A percentile compares a stretch with the other conserved stretches of the same genome.
These are phyloP conservation scores for Synanthedon formicaeformis DNA, from an alignment of 2,888 invertebrate genomes.

Conservation along the genomic window DNA sequence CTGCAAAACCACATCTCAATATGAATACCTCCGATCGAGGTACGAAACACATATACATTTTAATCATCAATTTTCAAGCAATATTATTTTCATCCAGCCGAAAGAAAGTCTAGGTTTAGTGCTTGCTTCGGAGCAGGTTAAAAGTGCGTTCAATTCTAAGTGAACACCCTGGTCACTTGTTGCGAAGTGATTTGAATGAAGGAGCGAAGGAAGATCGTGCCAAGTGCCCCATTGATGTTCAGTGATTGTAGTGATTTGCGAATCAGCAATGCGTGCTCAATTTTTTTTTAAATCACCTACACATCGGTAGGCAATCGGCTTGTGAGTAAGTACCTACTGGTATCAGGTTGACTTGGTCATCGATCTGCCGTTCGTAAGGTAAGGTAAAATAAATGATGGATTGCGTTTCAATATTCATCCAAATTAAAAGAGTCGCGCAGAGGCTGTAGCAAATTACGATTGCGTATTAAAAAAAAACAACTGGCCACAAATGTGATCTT, in stretches of 20 bases:
- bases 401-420: no score
- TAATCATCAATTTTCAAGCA: constrained; percentile 5
- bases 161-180: constrained; percentile 42
- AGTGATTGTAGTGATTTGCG: constrained; percentile 41
- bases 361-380: no score
- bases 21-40: constrained; percentile 63
- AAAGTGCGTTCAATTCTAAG: constrained; percentile 50
- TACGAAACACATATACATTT: constrained; percentile 37
- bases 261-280: constrained; percentile 9
- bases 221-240: constrained; percentile 32
- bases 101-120: constrained; percentile 19
- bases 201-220: constrained; percentile 32
- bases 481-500: background rate
- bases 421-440: no score
- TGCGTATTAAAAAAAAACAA: no score
- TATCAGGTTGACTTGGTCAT: background rate
- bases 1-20: constrained; percentile 32
- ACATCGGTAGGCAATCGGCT: background rate
- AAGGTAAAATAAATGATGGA: no score
- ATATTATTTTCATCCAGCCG: background rate
- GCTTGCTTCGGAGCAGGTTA: constrained; percentile 37
- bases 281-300: background rate
- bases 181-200: constrained; percentile 32
- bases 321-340: constrained; percentile 37
- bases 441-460: no score